phyloP scores from a whole-genome alignment of 2,797 vertebrate species.

The Parauchenoglanis punctatus region DNA sequence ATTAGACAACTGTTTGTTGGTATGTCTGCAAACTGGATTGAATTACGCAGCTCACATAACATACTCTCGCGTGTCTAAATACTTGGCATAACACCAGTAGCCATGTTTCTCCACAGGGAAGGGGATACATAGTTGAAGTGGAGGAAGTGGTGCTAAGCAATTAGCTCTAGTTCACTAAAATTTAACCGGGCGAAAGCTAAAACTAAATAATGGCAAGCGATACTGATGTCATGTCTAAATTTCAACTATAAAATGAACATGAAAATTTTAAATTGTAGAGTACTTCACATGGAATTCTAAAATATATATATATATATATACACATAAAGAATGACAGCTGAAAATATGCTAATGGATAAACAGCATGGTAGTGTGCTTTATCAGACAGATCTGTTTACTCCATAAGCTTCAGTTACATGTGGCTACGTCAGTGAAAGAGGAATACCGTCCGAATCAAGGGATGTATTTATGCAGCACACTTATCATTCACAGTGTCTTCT shows the following conservation, averaged over 20 bases:
- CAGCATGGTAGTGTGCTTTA: not conserved
- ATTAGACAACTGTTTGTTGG: slow-evolving; percentile 53
- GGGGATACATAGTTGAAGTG: slow-evolving; percentile 27
- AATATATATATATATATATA: not conserved
- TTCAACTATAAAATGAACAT: not conserved
- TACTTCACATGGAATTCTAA: not conserved
- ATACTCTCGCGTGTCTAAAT: slow-evolving; percentile 43
- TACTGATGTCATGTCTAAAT: not conserved
- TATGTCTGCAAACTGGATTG: slow-evolving; percentile 48
- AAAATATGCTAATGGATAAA: slow-evolving; percentile 9
- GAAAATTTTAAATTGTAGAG: not conserved
- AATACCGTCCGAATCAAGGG: slow-evolving; percentile 32
- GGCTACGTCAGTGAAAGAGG: slow-evolving; percentile 47
- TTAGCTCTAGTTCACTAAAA: slow-evolving; percentile 1
- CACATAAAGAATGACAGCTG: not conserved
- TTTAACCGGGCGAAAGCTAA: not conserved
- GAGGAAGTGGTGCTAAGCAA: slow-evolving; percentile 13
- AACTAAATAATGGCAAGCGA: not conserved
- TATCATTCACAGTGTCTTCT: slow-evolving; percentile 51
- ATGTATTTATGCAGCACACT: slow-evolving; percentile 44
- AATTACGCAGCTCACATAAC: slow-evolving; percentile 50
- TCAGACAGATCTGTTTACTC: slow-evolving; percentile 42
- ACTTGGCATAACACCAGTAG: slow-evolving; percentile 38
- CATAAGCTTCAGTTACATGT: slow-evolving; percentile 33
- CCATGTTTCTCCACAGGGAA: slow-evolving; percentile 45